Base-by-base conservation (phyloP, 2,113 vertebrate genomes). In the Vanacampus margaritifer region DNA sequence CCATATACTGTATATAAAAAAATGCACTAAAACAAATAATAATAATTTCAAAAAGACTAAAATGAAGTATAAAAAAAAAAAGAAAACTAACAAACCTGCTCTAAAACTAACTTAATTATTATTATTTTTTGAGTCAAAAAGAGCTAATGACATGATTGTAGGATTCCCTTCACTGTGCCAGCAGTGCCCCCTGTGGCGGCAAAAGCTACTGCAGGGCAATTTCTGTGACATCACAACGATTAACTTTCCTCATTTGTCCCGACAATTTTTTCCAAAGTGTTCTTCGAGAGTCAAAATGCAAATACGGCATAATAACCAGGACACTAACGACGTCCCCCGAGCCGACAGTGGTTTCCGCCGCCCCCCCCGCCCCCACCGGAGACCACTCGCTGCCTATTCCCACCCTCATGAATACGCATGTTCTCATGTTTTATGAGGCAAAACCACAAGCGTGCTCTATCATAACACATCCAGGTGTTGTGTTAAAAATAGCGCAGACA, bases 391-490 rank as follows among this genome's bases (percentile, higher is more conserved):
- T 50, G 21, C 19, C 19, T 3, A 50, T 9, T 8, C 46, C 50
- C 50, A 12, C 23, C 50, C 23, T 26, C 51, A 53, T 53, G 23
- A 53, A 53, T 24, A 24, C 10, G 3, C 23, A 53, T 13, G 51
- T 24, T 24, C 23, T 53, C 50, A 24, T 24, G 50, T 24, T 26
- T 53, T 53, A 53, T 53, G 51, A 53, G 51, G n/a, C 51, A 21
- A 53, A 53, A 24, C 50, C 50, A 5, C n/a, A 24, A 53, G n/a
- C 3, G 50, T 5, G 50, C n/a, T 76, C 17, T 23, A 65, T 68
- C 59, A 50, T 53, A 73, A 64, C n/a, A 77, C 66, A 66, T 71
- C 64, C 64, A 71, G 67, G 76, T 81, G 64, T 63, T 45, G 68
- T 32, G 63, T 65, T 65, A 69, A 78, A 73, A 79, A 79, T 76